Evolutionary conservation across 2,113 vertebrate genomes (phyloP).

Genomic region (Tupaia chinensis): DNA sequence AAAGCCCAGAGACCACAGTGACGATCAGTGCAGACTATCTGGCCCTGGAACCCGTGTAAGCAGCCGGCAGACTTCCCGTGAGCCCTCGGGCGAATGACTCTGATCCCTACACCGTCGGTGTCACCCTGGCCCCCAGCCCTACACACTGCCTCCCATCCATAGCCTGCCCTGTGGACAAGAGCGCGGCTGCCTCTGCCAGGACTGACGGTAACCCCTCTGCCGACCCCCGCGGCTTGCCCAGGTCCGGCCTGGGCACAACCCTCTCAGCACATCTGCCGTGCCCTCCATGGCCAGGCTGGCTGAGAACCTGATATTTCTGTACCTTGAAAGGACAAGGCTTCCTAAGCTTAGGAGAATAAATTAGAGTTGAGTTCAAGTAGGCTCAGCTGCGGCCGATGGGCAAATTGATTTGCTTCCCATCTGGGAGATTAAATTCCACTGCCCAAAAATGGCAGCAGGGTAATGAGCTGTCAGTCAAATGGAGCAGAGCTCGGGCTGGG

Average conservation of each 20-base stretch:
- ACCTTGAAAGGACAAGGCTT: conserved; percentile 91
- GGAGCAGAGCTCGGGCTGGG: conserved; percentile 81
- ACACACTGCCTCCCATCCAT: conserved; percentile 65
- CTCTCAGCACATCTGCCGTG: neutral
- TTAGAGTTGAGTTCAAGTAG: conserved; percentile 92
- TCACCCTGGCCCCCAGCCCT: conserved; percentile 80
- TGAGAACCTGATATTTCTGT: conserved; percentile 90
- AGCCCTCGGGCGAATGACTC: conserved; percentile 78
- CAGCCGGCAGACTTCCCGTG: conserved; percentile 63
- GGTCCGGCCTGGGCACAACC: neutral
- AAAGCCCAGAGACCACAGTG: neutral
- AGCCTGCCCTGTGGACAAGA: conserved; percentile 59
- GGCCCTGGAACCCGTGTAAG: conserved; percentile 77
- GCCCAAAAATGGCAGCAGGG: conserved; percentile 88
- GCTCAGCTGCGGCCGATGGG: conserved; percentile 92
- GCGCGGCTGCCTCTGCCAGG: no score
- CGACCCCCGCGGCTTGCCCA: neutral
- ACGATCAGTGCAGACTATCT: conserved; percentile 51
- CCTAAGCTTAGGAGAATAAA: conserved; percentile 95
- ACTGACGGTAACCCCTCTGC: neutral
- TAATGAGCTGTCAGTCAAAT: conserved; percentile 93
- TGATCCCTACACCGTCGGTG: conserved; percentile 77
- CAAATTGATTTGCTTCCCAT: conserved; percentile 96
- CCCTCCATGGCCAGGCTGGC: conserved; percentile 85
- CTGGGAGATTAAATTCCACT: conserved; percentile 94